Conservation (phyloP, 2,113 vertebrate species). For the Odontophorus gujanensis region DNA sequence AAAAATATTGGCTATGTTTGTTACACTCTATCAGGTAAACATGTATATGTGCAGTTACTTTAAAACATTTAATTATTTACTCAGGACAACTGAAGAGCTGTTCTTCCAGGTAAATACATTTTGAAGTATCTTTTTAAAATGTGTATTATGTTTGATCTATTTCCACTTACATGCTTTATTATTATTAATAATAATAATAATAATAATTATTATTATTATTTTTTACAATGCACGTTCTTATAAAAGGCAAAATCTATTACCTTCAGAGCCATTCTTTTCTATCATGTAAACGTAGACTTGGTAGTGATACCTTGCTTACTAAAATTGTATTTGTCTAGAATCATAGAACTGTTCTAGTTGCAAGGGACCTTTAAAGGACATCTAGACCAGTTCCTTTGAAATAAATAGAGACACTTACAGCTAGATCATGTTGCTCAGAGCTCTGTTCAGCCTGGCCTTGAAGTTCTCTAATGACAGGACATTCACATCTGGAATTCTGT, state of each 20-base stretch:
- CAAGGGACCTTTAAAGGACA: too few relatives aligned
- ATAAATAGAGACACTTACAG: too few relatives aligned
- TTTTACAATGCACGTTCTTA: constrained; percentile 45
- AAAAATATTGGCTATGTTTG: constrained; percentile 65
- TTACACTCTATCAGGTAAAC: constrained; percentile 73
- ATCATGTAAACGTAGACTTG: constrained; percentile 44
- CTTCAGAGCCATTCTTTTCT: constrained; percentile 23
- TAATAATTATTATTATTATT: too few relatives aligned
- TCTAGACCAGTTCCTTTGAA: too few relatives aligned
- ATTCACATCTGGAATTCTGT: too few relatives aligned
- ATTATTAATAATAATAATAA: too few relatives aligned
- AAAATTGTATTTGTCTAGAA: neutral
- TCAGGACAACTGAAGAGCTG: constrained; percentile 68
- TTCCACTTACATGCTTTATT: constrained; percentile 60
- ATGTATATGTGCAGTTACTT: constrained; percentile 54
- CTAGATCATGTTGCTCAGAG: too few relatives aligned
- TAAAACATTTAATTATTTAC: constrained; percentile 77
- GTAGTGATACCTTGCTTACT: constrained; percentile 20
- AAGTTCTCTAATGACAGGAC: too few relatives aligned
- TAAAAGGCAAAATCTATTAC: constrained; percentile 58
- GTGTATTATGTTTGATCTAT: constrained; percentile 48
- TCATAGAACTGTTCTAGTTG: too few relatives aligned
- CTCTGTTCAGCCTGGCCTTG: too few relatives aligned
- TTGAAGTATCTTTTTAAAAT: constrained; percentile 44
- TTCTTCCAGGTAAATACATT: constrained; percentile 69